A percentile compares a stretch with the other conserved stretches of the same genome.
Evolutionary conservation across 2,888 invertebrate species (phyloP).

Genomic region (Girardia tigrina): DNA sequence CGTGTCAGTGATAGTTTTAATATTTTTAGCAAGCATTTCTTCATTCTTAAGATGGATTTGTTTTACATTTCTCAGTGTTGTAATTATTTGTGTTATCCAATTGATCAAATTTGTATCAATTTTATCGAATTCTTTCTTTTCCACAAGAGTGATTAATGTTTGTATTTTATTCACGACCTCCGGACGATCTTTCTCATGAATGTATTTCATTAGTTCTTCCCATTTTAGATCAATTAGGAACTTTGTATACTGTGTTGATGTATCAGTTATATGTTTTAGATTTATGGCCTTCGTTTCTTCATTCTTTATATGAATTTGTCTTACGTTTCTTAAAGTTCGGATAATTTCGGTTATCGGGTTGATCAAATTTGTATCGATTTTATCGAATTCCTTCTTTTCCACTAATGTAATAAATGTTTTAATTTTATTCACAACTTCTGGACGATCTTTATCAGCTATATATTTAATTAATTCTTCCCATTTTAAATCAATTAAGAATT

Average conservation of each 20-base stretch:
- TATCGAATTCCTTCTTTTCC: not conserved
- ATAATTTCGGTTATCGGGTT: not conserved
- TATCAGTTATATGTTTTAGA: not conserved
- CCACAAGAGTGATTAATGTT: not conserved
- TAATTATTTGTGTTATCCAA: not conserved
- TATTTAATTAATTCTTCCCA: constrained; percentile 3
- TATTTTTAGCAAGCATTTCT: no score
- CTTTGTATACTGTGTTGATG: not conserved
- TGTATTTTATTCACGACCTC: not conserved
- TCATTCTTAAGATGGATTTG: not conserved
- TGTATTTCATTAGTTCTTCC: constrained; percentile 8
- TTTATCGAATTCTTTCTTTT: not conserved
- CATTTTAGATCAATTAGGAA: not conserved
- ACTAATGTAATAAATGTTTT: not conserved
- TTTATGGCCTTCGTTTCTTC: not conserved
- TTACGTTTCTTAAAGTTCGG: not conserved
- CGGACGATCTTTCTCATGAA: not conserved
- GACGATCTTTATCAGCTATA: not conserved
- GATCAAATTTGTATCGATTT: not conserved
- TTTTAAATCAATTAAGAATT: not conserved
- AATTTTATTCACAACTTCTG: not conserved
- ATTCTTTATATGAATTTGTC: not conserved
- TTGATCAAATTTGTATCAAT: not conserved
- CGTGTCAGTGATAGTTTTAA: not conserved
- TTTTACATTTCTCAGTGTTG: not conserved